These are phyloP conservation scores for Erebia epiphron DNA, from an alignment of 2,888 invertebrate species.

Conservation along the genomic window DNA sequence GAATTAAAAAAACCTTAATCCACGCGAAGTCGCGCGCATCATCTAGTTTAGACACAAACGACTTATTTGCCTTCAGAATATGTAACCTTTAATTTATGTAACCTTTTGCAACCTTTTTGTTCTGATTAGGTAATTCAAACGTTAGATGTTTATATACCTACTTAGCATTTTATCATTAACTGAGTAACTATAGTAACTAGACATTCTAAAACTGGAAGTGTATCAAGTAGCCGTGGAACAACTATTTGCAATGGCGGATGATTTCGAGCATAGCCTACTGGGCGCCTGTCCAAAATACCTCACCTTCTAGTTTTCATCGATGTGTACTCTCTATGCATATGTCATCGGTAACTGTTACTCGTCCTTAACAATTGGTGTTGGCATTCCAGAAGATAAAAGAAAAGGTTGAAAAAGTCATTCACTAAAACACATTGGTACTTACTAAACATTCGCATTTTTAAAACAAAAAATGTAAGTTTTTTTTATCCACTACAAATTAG, in stretches of 20 bases:
- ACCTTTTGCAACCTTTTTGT: background rate
- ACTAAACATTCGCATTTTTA: no score
- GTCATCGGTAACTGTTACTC: conserved; percentile 26
- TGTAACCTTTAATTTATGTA: no score
- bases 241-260: conserved; percentile 32
- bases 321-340: conserved; percentile 25
- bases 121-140: background rate
- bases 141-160: background rate
- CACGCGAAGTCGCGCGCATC: no score
- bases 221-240: conserved; percentile 10
- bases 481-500: no score
- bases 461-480: no score
- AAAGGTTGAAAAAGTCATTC: background rate
- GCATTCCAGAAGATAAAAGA: conserved; percentile 13
- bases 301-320: conserved; percentile 30
- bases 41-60: no score
- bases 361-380: conserved; percentile 14
- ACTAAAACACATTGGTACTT: background rate
- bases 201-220: conserved; percentile 22
- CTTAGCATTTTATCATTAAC: background rate
- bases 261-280: conserved; percentile 37
- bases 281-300: conserved; percentile 38
- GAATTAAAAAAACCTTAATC: no score
- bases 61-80: no score
- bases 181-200: conserved; percentile 1